Base-by-base conservation (phyloP, 2,113 vertebrate species). In the Ochotona curzoniae region DNA sequence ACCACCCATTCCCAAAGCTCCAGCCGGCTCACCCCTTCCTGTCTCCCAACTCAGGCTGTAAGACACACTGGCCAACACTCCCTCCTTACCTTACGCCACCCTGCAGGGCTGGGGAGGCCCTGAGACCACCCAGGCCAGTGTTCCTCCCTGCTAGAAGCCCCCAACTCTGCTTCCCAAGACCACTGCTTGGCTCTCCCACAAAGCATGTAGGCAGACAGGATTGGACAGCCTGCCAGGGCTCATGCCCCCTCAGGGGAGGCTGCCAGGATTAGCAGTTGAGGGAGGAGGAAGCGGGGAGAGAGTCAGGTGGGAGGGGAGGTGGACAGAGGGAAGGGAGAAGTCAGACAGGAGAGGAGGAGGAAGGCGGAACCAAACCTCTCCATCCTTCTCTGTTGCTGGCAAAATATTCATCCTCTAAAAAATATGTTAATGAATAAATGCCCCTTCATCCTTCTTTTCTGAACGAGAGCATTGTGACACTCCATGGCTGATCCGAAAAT, bases 401-500 rank as follows among this genome's bases (percentile, higher is more conserved):
- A 93, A 84, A 92, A 90, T 89, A 89, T 44, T 93, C 73, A 73
- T 89, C 66, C 74, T 92, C 51, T 87, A 67, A 47, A 81, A 83
- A 83, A 88, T 30, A 57, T n/a, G n/a, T 17, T n/a, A 66, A 38
- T n/a, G 54, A 18, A 83, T 49, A 5, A 44, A 89, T 26, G 35
- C 28, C 57, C 47, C 67, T 69, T 92, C 57, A 28, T 67, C 67
- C 92, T 78, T 66, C 35, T 47, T 86, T 89, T 81, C 73, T 47
- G 82, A 89, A 90, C 92, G 83, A 83, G 90, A 92, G 84, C 89
- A 94, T 85, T 93, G 93, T 89, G 89, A 89, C 90, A 75, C 64
- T 83, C 78, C 81, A 93, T 30, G 89, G 69, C 54, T 93, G 96
- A 94, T 96, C 87, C n/a, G 66, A 94, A 96, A 97, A 97, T 87